These are phyloP conservation scores for Halictus quadricinctus DNA, from an alignment of 2,888 invertebrate genomes.

Conservation along the genomic window DNA sequence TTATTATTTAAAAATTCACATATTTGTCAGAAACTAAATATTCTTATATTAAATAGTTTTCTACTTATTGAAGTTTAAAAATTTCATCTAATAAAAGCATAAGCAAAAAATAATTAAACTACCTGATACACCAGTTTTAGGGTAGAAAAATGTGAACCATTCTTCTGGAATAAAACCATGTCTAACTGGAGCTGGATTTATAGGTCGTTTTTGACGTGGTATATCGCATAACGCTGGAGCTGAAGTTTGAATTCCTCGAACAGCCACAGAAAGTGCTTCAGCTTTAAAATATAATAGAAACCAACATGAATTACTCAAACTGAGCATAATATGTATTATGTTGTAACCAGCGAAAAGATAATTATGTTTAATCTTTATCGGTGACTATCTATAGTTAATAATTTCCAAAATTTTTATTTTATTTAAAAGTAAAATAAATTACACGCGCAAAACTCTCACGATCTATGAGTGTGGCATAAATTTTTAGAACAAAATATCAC, in stretches of 20 bases:
- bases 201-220: slow-evolving; percentile 83
- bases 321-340: background rate
- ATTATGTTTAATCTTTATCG: background rate
- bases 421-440: slow-evolving; percentile 14
- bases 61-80: background rate
- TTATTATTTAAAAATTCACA: slow-evolving; percentile 20
- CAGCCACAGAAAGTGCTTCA: slow-evolving; percentile 67
- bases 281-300: slow-evolving; percentile 58
- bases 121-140: slow-evolving; percentile 93
- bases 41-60: background rate
- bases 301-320: background rate
- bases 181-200: slow-evolving; percentile 91
- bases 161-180: slow-evolving; percentile 96
- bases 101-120: slow-evolving; percentile 16
- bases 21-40: background rate
- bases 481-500: slow-evolving; percentile 19
- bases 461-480: background rate
- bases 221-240: slow-evolving; percentile 29
- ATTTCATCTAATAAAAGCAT: background rate
- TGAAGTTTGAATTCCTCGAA: slow-evolving; percentile 56
- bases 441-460: background rate
- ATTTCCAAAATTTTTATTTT: background rate
- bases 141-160: slow-evolving; percentile 97
- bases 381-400: background rate
- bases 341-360: background rate